Evolutionary conservation across 2,888 invertebrate genomes (phyloP), one percentile per base, ranked within the genome.

Genomic region (Xanthorhoe spadicearia): DNA sequence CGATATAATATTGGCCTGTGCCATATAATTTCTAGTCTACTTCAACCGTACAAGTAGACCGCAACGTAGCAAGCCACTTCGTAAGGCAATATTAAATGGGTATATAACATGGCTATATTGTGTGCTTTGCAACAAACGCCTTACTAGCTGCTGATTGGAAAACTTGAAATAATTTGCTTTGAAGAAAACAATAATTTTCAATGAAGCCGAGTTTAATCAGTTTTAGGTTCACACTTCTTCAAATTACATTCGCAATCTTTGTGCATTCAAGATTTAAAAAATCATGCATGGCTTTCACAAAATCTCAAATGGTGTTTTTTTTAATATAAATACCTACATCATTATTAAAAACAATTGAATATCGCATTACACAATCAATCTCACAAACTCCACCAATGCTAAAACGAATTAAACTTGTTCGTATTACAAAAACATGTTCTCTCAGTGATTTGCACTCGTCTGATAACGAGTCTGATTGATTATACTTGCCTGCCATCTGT

Each of bases 401-500:
- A 38, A 38, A 38, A 10, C 13, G 15, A 46, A 46, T 46, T 46
- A 46, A 46, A 46, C 15, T 46, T 15, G 15, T 1, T 46, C 46
- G 15, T 15, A 4, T 46, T 3, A 46, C 46, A 46, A 46, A 46
- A 46, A 46, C 46, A 68, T 71, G 72, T 72, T 75, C 78, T 70
- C 74, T 64, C 71, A 74, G 75, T 80, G 80, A 79, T 75, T 72
- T 61, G 71, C 73, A 66, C 73, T 74, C 63, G 15, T 28, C 32
- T 61, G 67, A 75, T 73, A 77, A 61, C 18, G 18, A 53, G 19
- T 58, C 71, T 80, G 77, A 80, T 80, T 79, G 79, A 80, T 80
- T 72, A 74, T 64, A 73, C 64, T 72, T 77, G 79, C 66, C 7
- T 23, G 71, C 50, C 80, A 80, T 74, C 80, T 78, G 79, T 64